These are phyloP conservation scores for Anastatus disparis DNA, from an alignment of 1,140 invertebrate species.

Conservation along the genomic window DNA sequence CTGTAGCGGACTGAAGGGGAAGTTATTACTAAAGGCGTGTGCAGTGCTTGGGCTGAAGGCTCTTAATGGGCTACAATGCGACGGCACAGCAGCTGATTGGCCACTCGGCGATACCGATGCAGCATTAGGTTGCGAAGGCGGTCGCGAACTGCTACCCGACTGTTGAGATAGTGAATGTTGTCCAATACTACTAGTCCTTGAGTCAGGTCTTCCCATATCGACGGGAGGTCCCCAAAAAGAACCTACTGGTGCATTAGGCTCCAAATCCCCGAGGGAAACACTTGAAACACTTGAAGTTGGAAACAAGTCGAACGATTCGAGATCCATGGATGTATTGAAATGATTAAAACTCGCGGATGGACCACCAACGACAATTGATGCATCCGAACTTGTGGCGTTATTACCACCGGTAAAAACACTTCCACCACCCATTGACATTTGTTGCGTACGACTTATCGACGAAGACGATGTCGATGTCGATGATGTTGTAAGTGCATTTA, in stretches of 20 bases:
- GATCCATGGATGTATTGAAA: constrained; percentile 61
- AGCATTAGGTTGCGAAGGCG: constrained; percentile 64
- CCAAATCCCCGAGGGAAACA: no score
- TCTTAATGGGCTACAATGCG: constrained; percentile 56
- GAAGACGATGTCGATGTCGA: constrained; percentile 35
- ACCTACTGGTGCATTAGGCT: no score
- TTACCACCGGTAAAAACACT: no score
- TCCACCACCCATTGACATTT: no score
- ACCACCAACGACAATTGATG: no score
- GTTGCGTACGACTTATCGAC: no score
- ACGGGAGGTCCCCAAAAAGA: constrained; percentile 20
- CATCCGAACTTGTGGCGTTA: no score
- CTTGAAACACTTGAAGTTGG: constrained; percentile 67
- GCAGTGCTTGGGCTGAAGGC: constrained; percentile 61
- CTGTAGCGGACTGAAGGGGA: constrained; percentile 71
- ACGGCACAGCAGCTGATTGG: constrained; percentile 48
- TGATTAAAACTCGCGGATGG: constrained; percentile 60
- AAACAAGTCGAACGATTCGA: constrained; percentile 72
- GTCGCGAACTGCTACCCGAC: constrained; percentile 57
- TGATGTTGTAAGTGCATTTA: background rate
- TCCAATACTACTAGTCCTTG: constrained; percentile 69
- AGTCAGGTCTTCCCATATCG: constrained; percentile 64
- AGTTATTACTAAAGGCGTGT: constrained; percentile 67
- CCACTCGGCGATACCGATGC: constrained; percentile 58
- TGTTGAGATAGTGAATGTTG: background rate